These are phyloP conservation scores for Esox lucius DNA, from an alignment of 2,797 vertebrate species.

Conservation along the genomic window DNA sequence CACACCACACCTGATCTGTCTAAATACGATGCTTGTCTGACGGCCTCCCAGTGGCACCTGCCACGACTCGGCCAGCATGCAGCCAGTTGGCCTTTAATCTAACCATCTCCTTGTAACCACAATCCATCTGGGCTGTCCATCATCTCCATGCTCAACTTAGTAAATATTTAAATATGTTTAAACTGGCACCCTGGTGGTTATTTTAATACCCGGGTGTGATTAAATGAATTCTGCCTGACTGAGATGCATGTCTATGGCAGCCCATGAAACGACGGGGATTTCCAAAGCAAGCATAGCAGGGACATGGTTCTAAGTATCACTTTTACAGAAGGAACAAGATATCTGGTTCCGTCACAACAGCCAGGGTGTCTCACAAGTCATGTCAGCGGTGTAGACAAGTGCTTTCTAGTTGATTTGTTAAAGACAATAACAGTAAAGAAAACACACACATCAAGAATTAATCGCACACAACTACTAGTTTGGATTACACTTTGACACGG, in stretches of 20 bases:
- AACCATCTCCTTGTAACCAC: neutral
- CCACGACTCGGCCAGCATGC: neutral
- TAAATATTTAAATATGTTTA: conserved; percentile 39
- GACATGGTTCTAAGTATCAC: conserved; percentile 52
- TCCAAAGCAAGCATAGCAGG: conserved; percentile 51
- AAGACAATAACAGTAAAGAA: neutral
- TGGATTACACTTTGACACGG: conserved; percentile 4
- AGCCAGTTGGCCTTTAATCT: neutral
- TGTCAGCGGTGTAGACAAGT: conserved; percentile 11
- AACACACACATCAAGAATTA: neutral
- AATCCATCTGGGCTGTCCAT: conserved; percentile 24
- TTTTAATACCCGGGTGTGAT: conserved; percentile 15
- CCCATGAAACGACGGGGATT: conserved; percentile 64
- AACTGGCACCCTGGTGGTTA: conserved; percentile 17
- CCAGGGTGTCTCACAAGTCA: neutral
- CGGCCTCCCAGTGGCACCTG: neutral
- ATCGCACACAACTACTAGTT: neutral
- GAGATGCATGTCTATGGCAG: conserved; percentile 45
- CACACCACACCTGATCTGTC: neutral
- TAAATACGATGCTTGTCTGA: neutral
- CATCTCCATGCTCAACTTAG: conserved; percentile 17
- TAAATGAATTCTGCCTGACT: conserved; percentile 15
- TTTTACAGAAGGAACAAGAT: conserved; percentile 41
- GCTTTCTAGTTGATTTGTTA: conserved; percentile 23
- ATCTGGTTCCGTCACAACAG: conserved; percentile 53